Evolutionary conservation across 2,797 vertebrate species (phyloP).

Genomic region (Falco peregrinus): DNA sequence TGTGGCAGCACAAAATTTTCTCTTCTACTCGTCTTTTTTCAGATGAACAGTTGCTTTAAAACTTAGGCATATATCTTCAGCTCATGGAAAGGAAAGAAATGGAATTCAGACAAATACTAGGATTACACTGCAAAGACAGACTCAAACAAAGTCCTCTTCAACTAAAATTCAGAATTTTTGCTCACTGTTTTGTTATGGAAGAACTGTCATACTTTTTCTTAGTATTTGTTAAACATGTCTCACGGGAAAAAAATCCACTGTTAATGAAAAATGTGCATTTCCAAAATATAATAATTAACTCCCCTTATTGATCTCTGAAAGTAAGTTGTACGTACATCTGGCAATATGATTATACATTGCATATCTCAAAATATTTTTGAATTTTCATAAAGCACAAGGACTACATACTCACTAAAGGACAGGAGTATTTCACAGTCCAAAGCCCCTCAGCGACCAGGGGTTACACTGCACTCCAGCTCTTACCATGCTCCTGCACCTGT

Average conservation of each 20-base stretch:
- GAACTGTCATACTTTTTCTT: not conserved
- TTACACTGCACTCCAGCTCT: not conserved
- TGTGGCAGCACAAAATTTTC: not conserved
- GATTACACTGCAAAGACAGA: not conserved
- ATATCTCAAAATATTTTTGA: not conserved
- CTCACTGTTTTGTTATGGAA: not conserved
- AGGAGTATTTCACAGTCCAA: not conserved
- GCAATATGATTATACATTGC: not conserved
- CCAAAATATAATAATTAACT: not conserved
- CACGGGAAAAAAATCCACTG: not conserved
- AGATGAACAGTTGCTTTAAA: not conserved
- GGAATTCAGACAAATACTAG: not conserved
- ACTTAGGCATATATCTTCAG: not conserved
- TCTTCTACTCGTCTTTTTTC: not conserved
- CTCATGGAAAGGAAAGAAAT: not conserved
- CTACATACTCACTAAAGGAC: not conserved
- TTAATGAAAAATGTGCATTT: not conserved
- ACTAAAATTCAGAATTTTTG: not conserved
- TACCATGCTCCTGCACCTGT: not conserved
- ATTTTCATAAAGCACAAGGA: not conserved
- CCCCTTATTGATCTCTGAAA: not conserved
- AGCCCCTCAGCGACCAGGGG: fast-evolving
- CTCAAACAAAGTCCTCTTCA: not conserved
- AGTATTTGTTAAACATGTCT: not conserved
- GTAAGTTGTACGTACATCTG: not conserved